Conservation (phyloP, 2,797 vertebrate species). For the Acrossocheilus wenchowensis region DNA sequence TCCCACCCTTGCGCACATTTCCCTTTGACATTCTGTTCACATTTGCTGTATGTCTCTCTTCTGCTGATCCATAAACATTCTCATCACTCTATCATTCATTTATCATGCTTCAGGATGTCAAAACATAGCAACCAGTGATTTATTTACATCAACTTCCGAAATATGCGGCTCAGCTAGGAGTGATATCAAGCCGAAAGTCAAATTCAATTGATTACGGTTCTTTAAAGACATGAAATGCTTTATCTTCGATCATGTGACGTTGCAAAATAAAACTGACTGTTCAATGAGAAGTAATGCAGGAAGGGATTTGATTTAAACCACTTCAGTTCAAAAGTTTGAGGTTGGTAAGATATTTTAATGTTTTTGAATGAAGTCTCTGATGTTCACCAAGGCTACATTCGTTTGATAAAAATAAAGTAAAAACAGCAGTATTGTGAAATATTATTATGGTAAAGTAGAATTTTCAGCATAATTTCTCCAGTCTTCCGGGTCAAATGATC, state of each 20-base stretch:
- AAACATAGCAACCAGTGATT: neutral
- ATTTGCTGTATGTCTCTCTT: constrained; percentile 17
- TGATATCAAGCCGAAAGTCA: neutral
- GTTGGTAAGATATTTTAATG: neutral
- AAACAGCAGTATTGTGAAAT: neutral
- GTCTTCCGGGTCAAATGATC: neutral
- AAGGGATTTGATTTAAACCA: neutral
- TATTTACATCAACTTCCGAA: neutral
- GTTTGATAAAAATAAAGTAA: neutral
- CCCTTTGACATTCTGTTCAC: neutral
- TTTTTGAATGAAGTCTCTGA: neutral
- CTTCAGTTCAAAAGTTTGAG: neutral
- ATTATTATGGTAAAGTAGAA: neutral
- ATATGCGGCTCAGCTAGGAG: neutral
- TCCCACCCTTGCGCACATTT: neutral
- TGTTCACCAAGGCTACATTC: neutral
- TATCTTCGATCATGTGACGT: neutral
- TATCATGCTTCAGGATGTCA: constrained; percentile 16
- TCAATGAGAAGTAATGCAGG: neutral
- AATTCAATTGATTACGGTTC: neutral
- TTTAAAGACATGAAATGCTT: neutral
- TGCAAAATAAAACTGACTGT: neutral
- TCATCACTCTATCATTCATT: constrained; percentile 12
- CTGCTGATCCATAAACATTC: constrained; percentile 29
- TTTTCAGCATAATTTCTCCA: neutral